Evolutionary conservation across 2,797 vertebrate genomes (phyloP).

Genomic region (Rhyacichthys aspro): DNA sequence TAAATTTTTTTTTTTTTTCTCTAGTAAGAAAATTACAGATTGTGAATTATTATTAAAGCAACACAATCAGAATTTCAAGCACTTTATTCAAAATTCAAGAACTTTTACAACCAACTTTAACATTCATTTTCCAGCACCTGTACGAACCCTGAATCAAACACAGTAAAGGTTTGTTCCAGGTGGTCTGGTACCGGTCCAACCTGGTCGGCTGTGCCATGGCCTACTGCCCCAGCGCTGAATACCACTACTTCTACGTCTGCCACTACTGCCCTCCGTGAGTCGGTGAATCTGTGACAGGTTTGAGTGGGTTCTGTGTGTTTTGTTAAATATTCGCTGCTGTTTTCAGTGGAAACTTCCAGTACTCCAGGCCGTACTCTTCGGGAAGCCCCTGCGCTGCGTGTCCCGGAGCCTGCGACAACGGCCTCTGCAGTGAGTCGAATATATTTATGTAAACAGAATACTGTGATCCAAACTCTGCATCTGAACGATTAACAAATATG

Average conservation of each 20-base stretch:
- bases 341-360: slow-evolving; percentile 78
- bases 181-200: slow-evolving; percentile 67
- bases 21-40: no score
- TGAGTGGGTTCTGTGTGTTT: neutral
- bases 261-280: slow-evolving; percentile 83
- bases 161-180: slow-evolving; percentile 14
- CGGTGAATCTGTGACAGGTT: no score
- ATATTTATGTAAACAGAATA: no score
- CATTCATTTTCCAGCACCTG: no score
- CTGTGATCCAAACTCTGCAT: no score
- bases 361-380: slow-evolving; percentile 60
- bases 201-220: slow-evolving; percentile 64
- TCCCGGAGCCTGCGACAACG: slow-evolving; percentile 72
- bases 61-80: no score
- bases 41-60: no score
- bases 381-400: slow-evolving; percentile 79
- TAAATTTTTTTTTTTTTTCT: no score
- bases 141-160: no score
- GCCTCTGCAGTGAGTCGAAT: slow-evolving; percentile 79
- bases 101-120: no score
- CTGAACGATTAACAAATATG: no score
- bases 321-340: slow-evolving; percentile 35
- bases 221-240: slow-evolving; percentile 49
- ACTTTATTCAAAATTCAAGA: no score
- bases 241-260: slow-evolving; percentile 76